Percentiles rank a stretch among this genome's conserved stretches.
Conservation (phyloP, 53 echinoderm and acorn worm genomes). For the Echinarachnius parma region DNA sequence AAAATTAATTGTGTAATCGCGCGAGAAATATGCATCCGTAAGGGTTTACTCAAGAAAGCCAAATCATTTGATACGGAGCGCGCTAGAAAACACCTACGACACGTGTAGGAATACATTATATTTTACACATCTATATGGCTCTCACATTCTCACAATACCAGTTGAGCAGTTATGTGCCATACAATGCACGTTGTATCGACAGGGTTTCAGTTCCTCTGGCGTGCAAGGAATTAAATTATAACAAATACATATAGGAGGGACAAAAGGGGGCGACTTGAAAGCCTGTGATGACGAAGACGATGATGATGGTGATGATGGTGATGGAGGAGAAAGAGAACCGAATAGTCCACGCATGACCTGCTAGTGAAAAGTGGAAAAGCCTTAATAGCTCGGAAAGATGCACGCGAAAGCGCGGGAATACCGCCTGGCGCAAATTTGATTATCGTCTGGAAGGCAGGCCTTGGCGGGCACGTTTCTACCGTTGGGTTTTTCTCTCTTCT, state of each 20-base stretch:
- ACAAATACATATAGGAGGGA: conserved; percentile 23
- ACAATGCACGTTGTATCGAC: no score
- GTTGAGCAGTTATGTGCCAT: no score
- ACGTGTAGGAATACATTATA: conserved; percentile 24
- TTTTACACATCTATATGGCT: no score
- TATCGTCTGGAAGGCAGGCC: conserved; percentile 45
- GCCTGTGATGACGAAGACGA: background rate
- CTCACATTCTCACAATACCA: no score
- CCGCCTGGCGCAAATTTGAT: conserved; percentile 48
- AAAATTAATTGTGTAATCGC: conserved; percentile 37
- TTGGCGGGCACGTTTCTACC: no score
- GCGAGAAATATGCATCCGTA: conserved; percentile 29
- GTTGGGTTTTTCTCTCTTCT: no score
- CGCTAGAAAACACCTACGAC: conserved; percentile 33
- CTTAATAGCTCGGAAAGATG: conserved; percentile 44
- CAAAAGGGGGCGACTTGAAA: background rate
- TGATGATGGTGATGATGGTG: conserved; percentile 17
- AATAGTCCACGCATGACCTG: conserved; percentile 47
- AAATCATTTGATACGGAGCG: conserved; percentile 40
- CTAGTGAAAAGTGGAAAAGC: conserved; percentile 36
- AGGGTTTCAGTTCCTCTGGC: no score
- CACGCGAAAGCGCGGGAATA: conserved; percentile 47
- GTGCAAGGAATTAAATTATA: no score
- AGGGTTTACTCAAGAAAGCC: conserved; percentile 36
- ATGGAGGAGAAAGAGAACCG: conserved; percentile 19